Evolutionary conservation across 2,888 invertebrate species (phyloP), one percentile per base, ranked within the genome.

Genomic region (Scelioninae gen. 2): DNA sequence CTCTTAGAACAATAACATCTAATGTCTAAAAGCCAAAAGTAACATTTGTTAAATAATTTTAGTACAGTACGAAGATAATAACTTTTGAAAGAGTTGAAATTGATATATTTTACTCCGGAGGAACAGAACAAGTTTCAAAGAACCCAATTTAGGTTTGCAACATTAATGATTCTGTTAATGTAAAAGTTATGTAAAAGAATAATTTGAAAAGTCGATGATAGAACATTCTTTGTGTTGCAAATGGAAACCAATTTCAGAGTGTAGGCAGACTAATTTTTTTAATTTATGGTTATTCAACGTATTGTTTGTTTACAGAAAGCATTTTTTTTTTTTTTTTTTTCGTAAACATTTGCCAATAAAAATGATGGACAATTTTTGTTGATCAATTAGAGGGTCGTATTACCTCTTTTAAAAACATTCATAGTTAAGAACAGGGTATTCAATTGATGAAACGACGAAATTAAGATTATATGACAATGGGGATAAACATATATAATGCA

Each of bases 401-500:
- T 52, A 73, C 60, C 60, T 73, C 64, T 46, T 69, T 64, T 45
- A 15, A 11, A 11, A 37, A 65, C 35, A 64, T 28, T 55, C 16
- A 41, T 48, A 31, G 50, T 65, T 70, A 68, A 57, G 9, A 35
- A 63, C 19, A 53, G 60, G 55, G 39, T 55, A 33, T 33, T 48
- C 9, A 37, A 48, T 31, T 31, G 33, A 43, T 73, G 48, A 58
- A 48, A 64, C 15, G 37, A 31, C 53, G 22, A 58, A 28, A 69
- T 68, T 48, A 52, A 67, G 65, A 68, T 65, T 50, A 58, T 33
- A 52, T 70, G 74, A 75, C 41, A 33, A 72, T 57, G 65, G 75
- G 67, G 25, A 22, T 33, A 35, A 68, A 73, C 73, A 68, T 73
- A 46, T 52, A 74, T 46, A 48, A 55, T 68, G 73, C 33, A 69